A percentile compares a stretch with the other conserved stretches of the same genome.
phyloP scores from a whole-genome alignment of 2,113 vertebrate species.

The Garra rufa region DNA sequence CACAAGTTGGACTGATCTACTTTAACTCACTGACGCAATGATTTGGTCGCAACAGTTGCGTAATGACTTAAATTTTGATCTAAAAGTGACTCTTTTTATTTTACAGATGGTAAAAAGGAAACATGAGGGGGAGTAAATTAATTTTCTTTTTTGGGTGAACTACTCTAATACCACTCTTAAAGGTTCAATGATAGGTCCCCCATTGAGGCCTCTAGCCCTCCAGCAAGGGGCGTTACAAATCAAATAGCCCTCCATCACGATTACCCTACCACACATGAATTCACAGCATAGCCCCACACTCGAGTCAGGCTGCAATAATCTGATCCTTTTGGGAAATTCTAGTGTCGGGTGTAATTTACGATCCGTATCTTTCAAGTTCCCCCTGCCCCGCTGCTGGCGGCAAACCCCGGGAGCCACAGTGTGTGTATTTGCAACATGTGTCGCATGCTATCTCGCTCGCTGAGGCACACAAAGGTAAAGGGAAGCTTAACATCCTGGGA shows the following conservation, averaged over 20 bases:
- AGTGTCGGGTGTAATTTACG: slow-evolving; percentile 74
- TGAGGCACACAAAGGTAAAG: slow-evolving; percentile 75
- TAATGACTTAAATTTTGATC: not conserved
- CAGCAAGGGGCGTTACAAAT: slow-evolving; percentile 54
- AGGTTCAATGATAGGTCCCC: slow-evolving; percentile 39
- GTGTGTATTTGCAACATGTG: slow-evolving; percentile 79
- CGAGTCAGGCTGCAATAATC: slow-evolving; percentile 66
- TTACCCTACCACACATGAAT: slow-evolving; percentile 68
- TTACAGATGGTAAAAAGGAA: not conserved
- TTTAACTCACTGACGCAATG: not conserved
- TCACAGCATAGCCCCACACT: slow-evolving; percentile 59
- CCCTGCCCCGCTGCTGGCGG: slow-evolving; percentile 63
- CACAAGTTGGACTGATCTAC: not conserved
- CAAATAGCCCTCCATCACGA: slow-evolving; percentile 44
- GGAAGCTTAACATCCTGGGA: slow-evolving; percentile 79
- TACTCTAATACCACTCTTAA: not conserved
- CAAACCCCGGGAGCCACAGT: slow-evolving; percentile 70
- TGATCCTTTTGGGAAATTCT: slow-evolving; percentile 75
- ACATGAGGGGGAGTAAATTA: not conserved
- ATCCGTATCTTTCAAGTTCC: slow-evolving; percentile 71
- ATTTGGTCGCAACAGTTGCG: not conserved
- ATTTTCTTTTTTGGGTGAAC: not conserved
- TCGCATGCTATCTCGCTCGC: slow-evolving; percentile 71
- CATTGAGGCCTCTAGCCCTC: slow-evolving; percentile 43
- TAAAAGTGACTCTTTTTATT: not conserved